Percentiles rank a stretch among this genome's conserved stretches.
Evolutionary conservation across 2,797 vertebrate species (phyloP).

Genomic region (Loriculus beryllinus): DNA sequence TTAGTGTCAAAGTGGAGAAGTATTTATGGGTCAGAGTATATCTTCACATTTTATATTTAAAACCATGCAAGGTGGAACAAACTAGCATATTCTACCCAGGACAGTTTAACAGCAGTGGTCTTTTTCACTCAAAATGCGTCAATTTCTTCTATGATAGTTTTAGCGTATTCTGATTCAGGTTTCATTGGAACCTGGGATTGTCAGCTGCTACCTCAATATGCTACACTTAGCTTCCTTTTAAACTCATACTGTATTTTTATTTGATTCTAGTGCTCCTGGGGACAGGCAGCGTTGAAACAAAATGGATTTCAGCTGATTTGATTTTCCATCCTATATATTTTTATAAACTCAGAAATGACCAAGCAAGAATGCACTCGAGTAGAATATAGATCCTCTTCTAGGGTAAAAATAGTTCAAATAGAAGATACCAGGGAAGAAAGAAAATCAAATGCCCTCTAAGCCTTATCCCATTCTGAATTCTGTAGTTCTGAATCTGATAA

Average conservation of each 20-base stretch:
- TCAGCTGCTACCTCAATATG: constrained; percentile 13
- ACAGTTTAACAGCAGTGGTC: background rate
- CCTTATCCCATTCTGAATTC: constrained; percentile 23
- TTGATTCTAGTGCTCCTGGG: constrained; percentile 51
- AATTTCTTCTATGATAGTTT: background rate
- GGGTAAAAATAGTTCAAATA: constrained; percentile 59
- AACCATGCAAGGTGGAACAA: background rate
- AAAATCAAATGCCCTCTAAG: constrained; percentile 16
- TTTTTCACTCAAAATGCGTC: background rate
- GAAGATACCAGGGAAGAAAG: background rate
- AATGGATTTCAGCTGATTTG: constrained; percentile 67
- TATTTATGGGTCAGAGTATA: background rate
- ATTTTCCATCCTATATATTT: constrained; percentile 67
- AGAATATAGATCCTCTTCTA: constrained; percentile 54
- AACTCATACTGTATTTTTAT: constrained; percentile 51
- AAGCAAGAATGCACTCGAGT: constrained; percentile 29
- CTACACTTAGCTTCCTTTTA: constrained; percentile 49
- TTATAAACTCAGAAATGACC: constrained; percentile 60
- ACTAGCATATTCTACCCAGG: background rate
- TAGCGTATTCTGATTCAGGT: background rate
- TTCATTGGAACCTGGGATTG: background rate
- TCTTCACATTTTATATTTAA: background rate
- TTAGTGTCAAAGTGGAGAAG: background rate
- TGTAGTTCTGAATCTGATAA: constrained; percentile 35
- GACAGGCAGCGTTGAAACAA: constrained; percentile 52